Evolutionary conservation across 2,797 vertebrate species (phyloP).

Genomic region (Sus cebifrons): DNA sequence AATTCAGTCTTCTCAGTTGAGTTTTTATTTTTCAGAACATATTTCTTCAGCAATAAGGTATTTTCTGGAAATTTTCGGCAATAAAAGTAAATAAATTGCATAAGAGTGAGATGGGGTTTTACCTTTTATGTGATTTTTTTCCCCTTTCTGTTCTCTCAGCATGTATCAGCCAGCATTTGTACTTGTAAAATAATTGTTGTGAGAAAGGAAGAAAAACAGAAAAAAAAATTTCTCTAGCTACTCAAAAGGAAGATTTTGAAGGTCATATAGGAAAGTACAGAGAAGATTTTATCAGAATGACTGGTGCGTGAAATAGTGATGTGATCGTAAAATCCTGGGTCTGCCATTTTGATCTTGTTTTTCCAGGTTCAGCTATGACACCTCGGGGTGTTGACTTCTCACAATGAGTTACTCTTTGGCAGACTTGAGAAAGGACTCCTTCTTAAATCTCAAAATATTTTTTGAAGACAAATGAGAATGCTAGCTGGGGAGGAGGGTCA

Average conservation of each 20-base stretch:
- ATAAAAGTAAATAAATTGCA: slow-evolving; percentile 13
- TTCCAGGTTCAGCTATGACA: background rate
- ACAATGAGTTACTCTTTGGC: background rate
- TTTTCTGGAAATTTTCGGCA: slow-evolving; percentile 20
- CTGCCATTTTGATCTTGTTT: background rate
- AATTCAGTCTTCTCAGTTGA: background rate
- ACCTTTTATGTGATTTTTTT: slow-evolving; percentile 32
- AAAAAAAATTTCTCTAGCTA: slow-evolving; percentile 28
- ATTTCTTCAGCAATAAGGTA: slow-evolving; percentile 38
- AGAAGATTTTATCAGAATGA: background rate
- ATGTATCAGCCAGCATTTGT: slow-evolving; percentile 29
- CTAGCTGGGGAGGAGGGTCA: background rate
- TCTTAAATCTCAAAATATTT: slow-evolving; percentile 14
- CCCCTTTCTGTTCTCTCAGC: slow-evolving; percentile 17
- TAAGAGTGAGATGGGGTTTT: background rate
- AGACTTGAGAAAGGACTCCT: background rate
- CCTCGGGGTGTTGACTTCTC: background rate
- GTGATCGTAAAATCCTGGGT: background rate
- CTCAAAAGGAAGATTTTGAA: background rate
- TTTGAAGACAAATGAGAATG: background rate
- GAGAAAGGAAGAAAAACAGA: slow-evolving; percentile 38
- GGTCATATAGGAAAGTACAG: background rate
- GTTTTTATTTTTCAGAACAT: slow-evolving; percentile 42
- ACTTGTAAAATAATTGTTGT: background rate
- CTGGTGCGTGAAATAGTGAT: too few relatives aligned